Base-by-base conservation (phyloP, 2,797 vertebrate genomes). In the Acanthopagrus latus region DNA sequence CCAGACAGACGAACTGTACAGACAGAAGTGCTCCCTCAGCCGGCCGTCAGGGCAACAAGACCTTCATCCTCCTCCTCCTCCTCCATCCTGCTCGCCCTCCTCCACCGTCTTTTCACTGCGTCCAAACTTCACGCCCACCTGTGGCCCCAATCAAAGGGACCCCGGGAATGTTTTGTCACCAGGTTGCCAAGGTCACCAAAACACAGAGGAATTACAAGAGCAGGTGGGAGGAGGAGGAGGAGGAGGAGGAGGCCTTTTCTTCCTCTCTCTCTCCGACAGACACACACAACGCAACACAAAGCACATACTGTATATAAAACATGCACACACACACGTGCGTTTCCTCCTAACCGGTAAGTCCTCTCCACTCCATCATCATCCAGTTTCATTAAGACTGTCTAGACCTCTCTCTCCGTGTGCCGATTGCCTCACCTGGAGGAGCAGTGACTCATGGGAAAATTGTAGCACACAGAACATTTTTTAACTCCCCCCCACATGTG, bases 111-210 rank as follows among this genome's bases (percentile, higher is more conserved):
- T 82, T 78, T 83, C 60, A 78, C 55, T 51, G 47, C 5, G 47
- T 74, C 51, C 78, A 77, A 83, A 83, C 71, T 54, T 76, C 51
- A 76, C 38, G 4, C 41, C 80, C 86, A 81, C 77, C 71, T 21
- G 9, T 72, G 74, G 79, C 86, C 83, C 88, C 84, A 87, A 91
- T 91, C 88, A 90, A 87, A 86, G 78, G 54, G 57, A 78, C 86
- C 82, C 81, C 64, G 43, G 62, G 47, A 72, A 48, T 82, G 85
- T 84, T 90, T 86, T 86, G 83, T 88, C 70, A 81, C 71, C 56
- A 47, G 85, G 87, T 88, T 86, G 76, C 76, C 75, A 84, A 81
- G 90, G 88, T 92, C 85, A 80, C 78, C 69, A 71, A 78, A 83
- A 88, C 73, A 84, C 63, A 80, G 56, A 76, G 27, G 80, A 83